phyloP scores from a whole-genome alignment of 2,797 vertebrate genomes.

The Thunnus albacares region DNA sequence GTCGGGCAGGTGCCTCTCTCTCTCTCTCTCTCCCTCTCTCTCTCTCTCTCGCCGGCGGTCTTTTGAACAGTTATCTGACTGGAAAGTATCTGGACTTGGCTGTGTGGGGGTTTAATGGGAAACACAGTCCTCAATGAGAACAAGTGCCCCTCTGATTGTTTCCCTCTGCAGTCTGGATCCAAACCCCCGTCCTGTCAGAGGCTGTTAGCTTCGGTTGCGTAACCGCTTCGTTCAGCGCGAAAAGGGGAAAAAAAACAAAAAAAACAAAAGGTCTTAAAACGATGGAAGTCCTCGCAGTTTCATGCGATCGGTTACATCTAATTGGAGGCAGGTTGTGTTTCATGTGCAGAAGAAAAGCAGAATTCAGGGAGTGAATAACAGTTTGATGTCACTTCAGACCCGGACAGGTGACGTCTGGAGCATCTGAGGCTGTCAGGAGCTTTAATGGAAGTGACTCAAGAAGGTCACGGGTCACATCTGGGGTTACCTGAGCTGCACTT shows the following conservation, averaged over 20 bases:
- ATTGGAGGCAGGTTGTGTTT: conserved; percentile 38
- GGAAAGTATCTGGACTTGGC: conserved; percentile 59
- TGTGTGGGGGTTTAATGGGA: conserved; percentile 52
- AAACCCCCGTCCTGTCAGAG: conserved; percentile 46
- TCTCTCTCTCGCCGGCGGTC: too few species aligned
- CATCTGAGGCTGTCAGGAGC: not conserved
- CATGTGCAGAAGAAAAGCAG: conserved; percentile 10
- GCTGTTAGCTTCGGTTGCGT: conserved; percentile 46
- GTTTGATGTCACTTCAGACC: conserved; percentile 20
- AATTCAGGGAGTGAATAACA: not conserved
- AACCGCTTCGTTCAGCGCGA: conserved; percentile 14
- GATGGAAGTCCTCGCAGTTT: conserved; percentile 5
- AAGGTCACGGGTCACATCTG: not conserved
- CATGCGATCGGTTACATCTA: conserved; percentile 12
- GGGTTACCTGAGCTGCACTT: too few species aligned
- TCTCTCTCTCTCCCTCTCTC: too few species aligned
- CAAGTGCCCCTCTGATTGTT: conserved; percentile 55
- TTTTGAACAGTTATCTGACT: conserved; percentile 30
- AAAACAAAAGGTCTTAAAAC: conserved; percentile 9
- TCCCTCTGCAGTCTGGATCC: conserved; percentile 11
- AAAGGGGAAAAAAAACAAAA: not conserved
- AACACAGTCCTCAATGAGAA: conserved; percentile 58
- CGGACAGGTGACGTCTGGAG: conserved; percentile 25
- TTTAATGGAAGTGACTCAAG: not conserved
- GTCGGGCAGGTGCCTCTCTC: conserved; percentile 45